Evolutionary conservation across 2,888 invertebrate genomes (phyloP), one percentile per base, ranked within the genome.

Genomic region (Myopa tessellatipennis): DNA sequence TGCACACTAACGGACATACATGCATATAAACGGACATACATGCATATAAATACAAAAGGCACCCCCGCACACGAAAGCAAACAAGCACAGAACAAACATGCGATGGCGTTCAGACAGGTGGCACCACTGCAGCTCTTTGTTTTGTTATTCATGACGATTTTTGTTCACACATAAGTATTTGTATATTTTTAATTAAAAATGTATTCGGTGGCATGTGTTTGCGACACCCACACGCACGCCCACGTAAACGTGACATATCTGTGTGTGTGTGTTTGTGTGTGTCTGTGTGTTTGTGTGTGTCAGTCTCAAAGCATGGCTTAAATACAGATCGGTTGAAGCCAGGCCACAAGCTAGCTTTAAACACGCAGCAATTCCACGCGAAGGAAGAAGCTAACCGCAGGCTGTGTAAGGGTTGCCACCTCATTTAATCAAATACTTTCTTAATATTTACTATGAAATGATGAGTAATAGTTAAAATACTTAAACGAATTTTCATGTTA

Each of bases 221-320:
- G 58, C 36, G 58, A 36, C 81, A 80, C 82, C 82, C 82, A 81
- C 82, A 78, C 81, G 81, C 81, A 80, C 82, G 82, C 82, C 80
- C 82, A 78, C 81, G 81, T 77, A 79, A 78, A 82, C 79, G 79
- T n/a, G 14, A n/a, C 55, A 1, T 55, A 55, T 55, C 10, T 14
- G n/a, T 82, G 76, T 76, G 36, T 68, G 60, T 16, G 38, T 77
- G 73, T 45, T 71, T 79, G 78, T 75, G n/a, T 67, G 70, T 75
- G 75, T 78, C 76, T 55, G 75, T 77, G 58, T 77, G 38, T 4
- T 6, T 45, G 16, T 45, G 18, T 73, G 55, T 55, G 55, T 26
- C 26, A 26, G 26, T 26, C 26, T 26, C 26, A 26, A 14, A 26
- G n/a, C 14, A 18, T 60, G 73, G 70, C 77, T 58, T 76, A 60